Evolutionary conservation across 2,888 invertebrate genomes (phyloP), one percentile per base, ranked within the genome.

Genomic region (Aphidoletes aphidimyza): DNA sequence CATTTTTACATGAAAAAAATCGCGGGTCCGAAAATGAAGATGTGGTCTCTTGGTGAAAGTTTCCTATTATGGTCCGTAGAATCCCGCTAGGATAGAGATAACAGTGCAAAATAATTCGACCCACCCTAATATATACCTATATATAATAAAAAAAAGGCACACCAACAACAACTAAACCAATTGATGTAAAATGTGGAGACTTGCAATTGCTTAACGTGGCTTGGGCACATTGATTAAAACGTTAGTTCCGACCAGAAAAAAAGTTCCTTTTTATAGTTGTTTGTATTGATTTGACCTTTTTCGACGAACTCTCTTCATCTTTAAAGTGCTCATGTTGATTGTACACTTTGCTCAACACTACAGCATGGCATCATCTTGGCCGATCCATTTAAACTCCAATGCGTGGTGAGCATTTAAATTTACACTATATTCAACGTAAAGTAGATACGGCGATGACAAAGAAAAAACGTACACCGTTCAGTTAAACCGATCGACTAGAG

Each of bases 321-420:
- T 69, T 9, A 17, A 34, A 54, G 14, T 22, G 54, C 11, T 47
- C 17, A 19, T 22, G 54, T 26, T 54, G 54, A 5, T 26, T 30
- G 1, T 14, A 69, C 5, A 14, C n/a, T 69, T 69, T 69, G 34
- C 69, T 19, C 69, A 69, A 30, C n/a, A n/a, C 9, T 69, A 69
- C 69, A n/a, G 26, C 17, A n/a, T 26, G 69, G 14, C 8, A 69
- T 69, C 69, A 69, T 69, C 30, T 3, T 42, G 17, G 30, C 11
- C 69, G 34, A 69, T 69, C 34, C 69, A 69, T 34, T 69, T 69
- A 69, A 69, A 54, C 54, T 22, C n/a, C 54, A 26, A n/a, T 54
- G 69, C 69, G 69, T 69, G 69, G 69, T 30, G 14, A 69, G 69
- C 69, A 69, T 69, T 69, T 69, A 69, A 26, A 69, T 69, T 69